A percentile compares a stretch with the other conserved stretches of the same genome.
These are phyloP conservation scores for Triplophysa dalaica DNA, from an alignment of 2,113 vertebrate genomes.

Conservation along the genomic window DNA sequence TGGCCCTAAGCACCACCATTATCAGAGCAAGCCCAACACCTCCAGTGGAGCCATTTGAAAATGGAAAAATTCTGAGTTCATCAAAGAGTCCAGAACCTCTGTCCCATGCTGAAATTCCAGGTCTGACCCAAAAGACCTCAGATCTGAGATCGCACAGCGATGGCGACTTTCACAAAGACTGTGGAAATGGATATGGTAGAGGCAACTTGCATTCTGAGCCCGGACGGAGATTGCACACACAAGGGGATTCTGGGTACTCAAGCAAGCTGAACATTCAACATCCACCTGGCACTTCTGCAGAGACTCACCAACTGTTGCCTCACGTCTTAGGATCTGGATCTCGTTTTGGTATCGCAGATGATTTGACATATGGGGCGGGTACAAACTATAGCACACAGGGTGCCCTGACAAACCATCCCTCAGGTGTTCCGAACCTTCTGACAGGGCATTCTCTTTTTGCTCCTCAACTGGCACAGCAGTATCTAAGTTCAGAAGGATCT, in stretches of 20 bases:
- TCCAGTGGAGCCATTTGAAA: conserved; percentile 62
- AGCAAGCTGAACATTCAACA: conserved; percentile 73
- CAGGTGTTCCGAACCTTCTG: conserved; percentile 68
- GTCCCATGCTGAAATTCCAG: conserved; percentile 2
- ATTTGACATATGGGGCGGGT: conserved; percentile 60
- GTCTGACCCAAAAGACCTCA: conserved; percentile 43
- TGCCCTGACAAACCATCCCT: conserved; percentile 56
- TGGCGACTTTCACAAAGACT: conserved; percentile 53
- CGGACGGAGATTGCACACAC: conserved; percentile 51
- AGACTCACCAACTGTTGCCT: conserved; percentile 57
- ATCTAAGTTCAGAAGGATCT: conserved; percentile 65
- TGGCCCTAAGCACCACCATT: conserved; percentile 89
- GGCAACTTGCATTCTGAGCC: conserved; percentile 54
- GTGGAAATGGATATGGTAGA: conserved; percentile 27
- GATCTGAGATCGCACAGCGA: conserved; percentile 59
- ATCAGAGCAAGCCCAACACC: conserved; percentile 83
- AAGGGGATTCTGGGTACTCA: conserved; percentile 73
- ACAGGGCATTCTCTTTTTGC: conserved; percentile 65
- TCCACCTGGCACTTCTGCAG: conserved; percentile 48
- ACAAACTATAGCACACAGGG: conserved; percentile 63
- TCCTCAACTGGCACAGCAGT: conserved; percentile 74
- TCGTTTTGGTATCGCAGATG: conserved; percentile 58
- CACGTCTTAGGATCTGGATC: conserved; percentile 45
- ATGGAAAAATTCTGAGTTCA: conserved; percentile 3
- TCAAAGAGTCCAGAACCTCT: conserved; percentile 58